Evolutionary conservation across 2,113 vertebrate genomes (phyloP).

Genomic region (Gobiocypris rarus): DNA sequence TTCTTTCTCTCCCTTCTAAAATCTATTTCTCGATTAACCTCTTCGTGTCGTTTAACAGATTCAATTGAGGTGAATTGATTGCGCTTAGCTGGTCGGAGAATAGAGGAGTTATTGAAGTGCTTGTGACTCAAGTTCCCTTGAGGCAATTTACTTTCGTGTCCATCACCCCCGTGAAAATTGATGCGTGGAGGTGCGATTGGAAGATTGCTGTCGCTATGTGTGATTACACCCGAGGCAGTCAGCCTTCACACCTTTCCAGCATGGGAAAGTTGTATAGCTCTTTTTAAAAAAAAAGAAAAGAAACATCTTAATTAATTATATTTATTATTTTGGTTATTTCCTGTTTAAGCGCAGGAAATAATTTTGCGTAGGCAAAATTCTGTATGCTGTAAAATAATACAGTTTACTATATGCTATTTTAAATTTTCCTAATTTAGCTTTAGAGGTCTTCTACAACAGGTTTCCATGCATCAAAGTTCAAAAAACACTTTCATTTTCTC

Average conservation of each 20-base stretch:
- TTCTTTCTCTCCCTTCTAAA: neutral
- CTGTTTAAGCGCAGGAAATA: neutral
- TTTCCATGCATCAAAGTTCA: too few relatives aligned
- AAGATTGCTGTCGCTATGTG: conserved; percentile 56
- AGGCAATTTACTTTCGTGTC: conserved; percentile 60
- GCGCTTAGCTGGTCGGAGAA: conserved; percentile 33
- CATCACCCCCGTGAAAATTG: conserved; percentile 43
- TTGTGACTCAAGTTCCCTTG: conserved; percentile 49
- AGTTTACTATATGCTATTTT: neutral
- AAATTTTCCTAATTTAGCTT: too few relatives aligned
- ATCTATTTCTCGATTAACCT: conserved; percentile 52
- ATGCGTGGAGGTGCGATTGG: conserved; percentile 55
- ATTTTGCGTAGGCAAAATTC: neutral
- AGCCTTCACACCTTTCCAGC: conserved; percentile 52
- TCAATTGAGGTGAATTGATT: conserved; percentile 48
- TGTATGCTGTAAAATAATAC: neutral
- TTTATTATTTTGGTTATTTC: neutral
- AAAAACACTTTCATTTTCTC: too few relatives aligned
- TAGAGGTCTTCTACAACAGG: too few relatives aligned
- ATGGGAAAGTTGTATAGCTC: conserved; percentile 20
- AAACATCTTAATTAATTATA: conserved; percentile 20
- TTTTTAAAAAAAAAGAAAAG: neutral
- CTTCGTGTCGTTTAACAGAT: conserved; percentile 35
- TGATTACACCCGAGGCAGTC: conserved; percentile 36
- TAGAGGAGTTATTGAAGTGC: conserved; percentile 43